Evolutionary conservation across 1,140 invertebrate species (phyloP), one percentile per base, ranked within the genome.

Genomic region (Musca vetustissima): DNA sequence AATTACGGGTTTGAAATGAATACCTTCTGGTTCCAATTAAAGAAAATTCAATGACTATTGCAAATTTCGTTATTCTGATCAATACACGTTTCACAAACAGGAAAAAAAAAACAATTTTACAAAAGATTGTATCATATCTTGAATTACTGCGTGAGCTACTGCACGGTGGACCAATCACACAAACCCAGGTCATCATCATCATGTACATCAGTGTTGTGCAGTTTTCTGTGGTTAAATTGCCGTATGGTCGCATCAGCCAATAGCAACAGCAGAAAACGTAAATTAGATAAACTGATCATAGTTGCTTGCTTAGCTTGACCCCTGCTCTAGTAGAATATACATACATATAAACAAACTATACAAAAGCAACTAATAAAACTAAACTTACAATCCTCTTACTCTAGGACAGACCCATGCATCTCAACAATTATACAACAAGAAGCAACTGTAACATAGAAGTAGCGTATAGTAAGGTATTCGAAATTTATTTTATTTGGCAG

Each of bases 231-330:
- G 36, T 11, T 43, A 43, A 43, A 43, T 43, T 43, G 36, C 36
- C 36, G 13, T 4, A 8, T 1, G 1, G 36, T 43, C 36, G 36
- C 36, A 43, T 43, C 11, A 43, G 13, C 36, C 36, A 43, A 43
- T 43, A 43, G 36, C 36, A 43, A 43, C 6, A 43, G 1, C 6
- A 43, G 11, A 9, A 57, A 61, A 55, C 17, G 57, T 36, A 61
- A 61, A 61, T 61, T 32, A 61, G 57, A 61, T 61, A n/a, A 61
- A 61, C 57, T 61, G 57, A 61, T 61, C 57, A 61, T 61, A 61
- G 57, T 36, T 43, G 36, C 11, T 13, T 43, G 36, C 36, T 43
- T 22, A 21, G 36, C 28, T 61, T 61, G 57, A 61, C 57, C 57
- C 57, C 36, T 61, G 36, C 19, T 6, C n/a, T n/a, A 36, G 28